Conservation (phyloP, 2,797 vertebrate genomes). For the Rallus crepitans region DNA sequence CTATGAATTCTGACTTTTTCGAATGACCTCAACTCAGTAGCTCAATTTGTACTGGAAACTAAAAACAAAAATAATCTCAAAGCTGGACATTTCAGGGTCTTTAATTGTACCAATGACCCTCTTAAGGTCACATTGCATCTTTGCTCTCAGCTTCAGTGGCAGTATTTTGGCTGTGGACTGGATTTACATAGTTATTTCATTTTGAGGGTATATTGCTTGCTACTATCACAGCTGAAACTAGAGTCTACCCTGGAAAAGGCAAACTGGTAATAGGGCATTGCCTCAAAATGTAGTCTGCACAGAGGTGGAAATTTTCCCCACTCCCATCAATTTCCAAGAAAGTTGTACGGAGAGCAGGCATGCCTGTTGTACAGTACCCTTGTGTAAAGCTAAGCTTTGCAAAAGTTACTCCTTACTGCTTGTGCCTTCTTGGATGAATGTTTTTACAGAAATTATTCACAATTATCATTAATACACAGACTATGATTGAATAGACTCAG, state of each 20-base stretch:
- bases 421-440: not conserved
- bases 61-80: not conserved
- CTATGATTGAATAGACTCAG: not conserved
- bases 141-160: not conserved
- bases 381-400: not conserved
- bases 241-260: not conserved
- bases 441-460: slow-evolving; percentile 13
- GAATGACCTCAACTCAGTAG: not conserved
- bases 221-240: not conserved
- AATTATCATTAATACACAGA: not conserved
- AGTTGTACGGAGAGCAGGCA: accelerated
- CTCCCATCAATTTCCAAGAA: not conserved
- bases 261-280: not conserved
- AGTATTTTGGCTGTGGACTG: not conserved
- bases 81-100: not conserved
- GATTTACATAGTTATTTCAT: not conserved
- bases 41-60: not conserved
- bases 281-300: not conserved
- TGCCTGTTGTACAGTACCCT: not conserved
- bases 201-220: not conserved
- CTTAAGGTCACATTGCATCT: not conserved
- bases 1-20: not conserved
- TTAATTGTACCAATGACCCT: not conserved
- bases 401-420: not conserved
- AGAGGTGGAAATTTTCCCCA: not conserved